Percentiles rank a stretch among this genome's conserved stretches.
These are phyloP conservation scores for Imbricaverruca yamaguchii DNA, from an alignment of 2,888 invertebrate genomes.

Conservation along the genomic window DNA sequence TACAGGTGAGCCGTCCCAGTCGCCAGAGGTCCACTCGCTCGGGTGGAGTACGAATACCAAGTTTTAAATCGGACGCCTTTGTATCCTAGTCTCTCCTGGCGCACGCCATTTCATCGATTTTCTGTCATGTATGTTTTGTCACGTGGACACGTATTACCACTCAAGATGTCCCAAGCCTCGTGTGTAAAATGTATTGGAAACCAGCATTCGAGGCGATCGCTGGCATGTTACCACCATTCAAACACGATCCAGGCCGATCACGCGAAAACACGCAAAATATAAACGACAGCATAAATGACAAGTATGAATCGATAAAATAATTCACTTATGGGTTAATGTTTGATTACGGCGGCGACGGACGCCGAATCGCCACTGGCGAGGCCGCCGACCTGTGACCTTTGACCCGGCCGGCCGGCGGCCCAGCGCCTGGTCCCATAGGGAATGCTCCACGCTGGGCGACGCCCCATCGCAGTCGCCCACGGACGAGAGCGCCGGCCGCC, in stretches of 20 bases:
- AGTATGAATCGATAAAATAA: constrained; percentile 18
- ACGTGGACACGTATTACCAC: no score
- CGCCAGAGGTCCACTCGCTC: no score
- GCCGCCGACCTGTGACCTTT: background rate
- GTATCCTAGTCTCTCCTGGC: no score
- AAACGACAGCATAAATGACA: constrained; percentile 20
- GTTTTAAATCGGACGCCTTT: no score
- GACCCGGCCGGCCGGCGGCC: background rate
- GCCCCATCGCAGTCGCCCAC: background rate
- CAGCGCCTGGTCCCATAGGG: background rate
- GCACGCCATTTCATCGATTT: no score
- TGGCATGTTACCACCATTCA: background rate
- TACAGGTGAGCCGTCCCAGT: no score
- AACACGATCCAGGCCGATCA: background rate
- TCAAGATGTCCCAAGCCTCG: no score
- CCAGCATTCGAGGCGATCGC: background rate
- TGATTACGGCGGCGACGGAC: background rate
- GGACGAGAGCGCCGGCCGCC: background rate
- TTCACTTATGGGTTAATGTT: constrained; percentile 17
- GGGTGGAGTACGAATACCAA: no score
- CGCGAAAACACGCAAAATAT: constrained; percentile 9
- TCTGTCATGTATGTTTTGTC: no score
- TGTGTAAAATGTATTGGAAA: constrained; percentile 10
- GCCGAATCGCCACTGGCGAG: no score
- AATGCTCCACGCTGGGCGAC: background rate